These are phyloP conservation scores for Morphnarchus princeps DNA, from an alignment of 2,113 vertebrate genomes.

Conservation along the genomic window DNA sequence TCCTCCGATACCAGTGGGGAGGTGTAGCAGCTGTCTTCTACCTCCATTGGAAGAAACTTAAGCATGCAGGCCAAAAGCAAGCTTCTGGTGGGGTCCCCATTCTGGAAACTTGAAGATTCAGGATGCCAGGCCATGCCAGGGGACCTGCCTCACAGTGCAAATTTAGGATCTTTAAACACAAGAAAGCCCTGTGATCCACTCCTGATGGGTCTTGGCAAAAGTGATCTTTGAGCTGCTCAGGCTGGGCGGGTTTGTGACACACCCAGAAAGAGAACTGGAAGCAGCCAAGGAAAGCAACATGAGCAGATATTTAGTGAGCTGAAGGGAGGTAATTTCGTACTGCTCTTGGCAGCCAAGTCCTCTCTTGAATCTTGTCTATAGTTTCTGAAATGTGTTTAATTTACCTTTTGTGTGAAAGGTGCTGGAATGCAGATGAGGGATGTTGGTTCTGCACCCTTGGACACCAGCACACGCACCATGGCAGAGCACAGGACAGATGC, in stretches of 20 bases:
- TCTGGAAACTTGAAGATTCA: neutral
- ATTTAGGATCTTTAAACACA: neutral
- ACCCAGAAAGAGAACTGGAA: neutral
- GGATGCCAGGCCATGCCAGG: neutral
- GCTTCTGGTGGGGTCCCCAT: neutral
- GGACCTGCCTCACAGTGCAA: neutral
- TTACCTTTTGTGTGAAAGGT: neutral
- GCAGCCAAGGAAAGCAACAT: constrained; percentile 34
- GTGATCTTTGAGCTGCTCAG: neutral
- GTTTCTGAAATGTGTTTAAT: neutral
- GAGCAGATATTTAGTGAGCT: neutral
- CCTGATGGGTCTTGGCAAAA: constrained; percentile 2
- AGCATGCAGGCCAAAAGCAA: neutral
- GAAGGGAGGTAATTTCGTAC: neutral
- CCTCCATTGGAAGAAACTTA: neutral
- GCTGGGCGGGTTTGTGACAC: neutral
- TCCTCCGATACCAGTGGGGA: neutral
- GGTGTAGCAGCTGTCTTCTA: neutral
- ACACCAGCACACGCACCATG: neutral
- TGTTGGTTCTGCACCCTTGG: neutral
- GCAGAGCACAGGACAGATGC: neutral
- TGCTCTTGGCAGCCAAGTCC: neutral
- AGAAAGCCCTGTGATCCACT: neutral
- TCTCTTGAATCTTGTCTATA: neutral
- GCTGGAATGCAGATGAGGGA: neutral